These are phyloP conservation scores for Scrobipalpa costella DNA, from an alignment of 2,888 invertebrate genomes.

Conservation along the genomic window DNA sequence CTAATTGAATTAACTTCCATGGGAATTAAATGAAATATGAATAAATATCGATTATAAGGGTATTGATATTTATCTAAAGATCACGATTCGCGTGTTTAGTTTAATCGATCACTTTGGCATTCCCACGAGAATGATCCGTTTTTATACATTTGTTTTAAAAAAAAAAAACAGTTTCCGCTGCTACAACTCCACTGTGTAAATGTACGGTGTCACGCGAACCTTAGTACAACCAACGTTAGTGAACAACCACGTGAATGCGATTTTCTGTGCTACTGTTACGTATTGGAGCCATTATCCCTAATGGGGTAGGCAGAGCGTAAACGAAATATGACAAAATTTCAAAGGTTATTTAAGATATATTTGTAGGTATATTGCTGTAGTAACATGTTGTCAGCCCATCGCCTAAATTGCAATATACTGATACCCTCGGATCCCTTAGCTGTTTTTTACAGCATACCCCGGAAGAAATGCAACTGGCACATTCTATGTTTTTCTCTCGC, in stretches of 20 bases:
- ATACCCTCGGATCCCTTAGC: too few relatives aligned
- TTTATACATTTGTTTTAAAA: conserved; percentile 40
- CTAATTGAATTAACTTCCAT: too few relatives aligned
- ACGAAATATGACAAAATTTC: too few relatives aligned
- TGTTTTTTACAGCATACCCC: too few relatives aligned
- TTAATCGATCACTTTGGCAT: conserved; percentile 30
- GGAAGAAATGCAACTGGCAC: too few relatives aligned
- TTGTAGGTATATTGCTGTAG: too few relatives aligned
- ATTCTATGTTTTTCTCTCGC: too few relatives aligned
- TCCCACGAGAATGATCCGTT: conserved; percentile 46
- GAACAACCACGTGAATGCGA: background rate
- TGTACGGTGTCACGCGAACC: conserved; percentile 44
- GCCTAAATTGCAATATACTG: too few relatives aligned
- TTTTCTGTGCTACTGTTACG: background rate
- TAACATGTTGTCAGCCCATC: too few relatives aligned
- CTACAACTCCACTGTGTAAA: conserved; percentile 38
- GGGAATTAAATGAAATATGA: background rate
- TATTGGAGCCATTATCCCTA: too few relatives aligned
- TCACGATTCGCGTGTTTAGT: conserved; percentile 21
- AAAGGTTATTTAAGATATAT: too few relatives aligned
- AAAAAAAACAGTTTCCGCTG: conserved; percentile 49
- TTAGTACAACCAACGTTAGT: conserved; percentile 12
- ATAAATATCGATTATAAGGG: background rate
- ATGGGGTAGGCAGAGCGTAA: too few relatives aligned
- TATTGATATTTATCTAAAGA: background rate